Evolutionary conservation across 2,113 vertebrate genomes (phyloP).

Genomic region (human): GRCh38 chr17:34963501-34964000

Average conservation of each 20-base stretch:
- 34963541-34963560: constrained; percentile 31
- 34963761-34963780: neutral
- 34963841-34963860: neutral
- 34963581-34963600: neutral
- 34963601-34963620: neutral
- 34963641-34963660: neutral
- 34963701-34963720: neutral
- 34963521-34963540: neutral
- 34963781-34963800: neutral
- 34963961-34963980: neutral
- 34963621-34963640: neutral
- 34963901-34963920: neutral
- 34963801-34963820: neutral
- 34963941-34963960: neutral
- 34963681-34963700: constrained; percentile 15
- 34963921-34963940: neutral
- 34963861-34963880: neutral
- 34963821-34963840: neutral
- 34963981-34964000: neutral
- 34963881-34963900: neutral
- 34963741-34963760: neutral
- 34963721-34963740: neutral
- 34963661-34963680: neutral
- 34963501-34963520: neutral
- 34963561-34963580: constrained; percentile 30